phyloP scores from a whole-genome alignment of 2,888 invertebrate species.

The Agrilus biguttatus region DNA sequence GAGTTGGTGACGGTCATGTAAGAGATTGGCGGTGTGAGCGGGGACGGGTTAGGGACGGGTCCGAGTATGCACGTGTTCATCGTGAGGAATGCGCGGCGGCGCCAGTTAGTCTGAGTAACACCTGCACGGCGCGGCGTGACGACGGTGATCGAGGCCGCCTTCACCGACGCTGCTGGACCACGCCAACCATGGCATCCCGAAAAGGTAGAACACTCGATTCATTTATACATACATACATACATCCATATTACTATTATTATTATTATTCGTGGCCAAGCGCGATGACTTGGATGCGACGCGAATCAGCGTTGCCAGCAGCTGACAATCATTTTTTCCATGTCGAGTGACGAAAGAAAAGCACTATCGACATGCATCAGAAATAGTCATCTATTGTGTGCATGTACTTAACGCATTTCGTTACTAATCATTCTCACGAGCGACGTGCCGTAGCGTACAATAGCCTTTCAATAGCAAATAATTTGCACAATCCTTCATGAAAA shows the following conservation, averaged over 20 bases:
- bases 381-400: too few species aligned
- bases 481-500: too few species aligned
- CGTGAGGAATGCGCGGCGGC: conserved; percentile 44
- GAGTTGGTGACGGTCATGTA: too few species aligned
- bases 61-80: conserved; percentile 29
- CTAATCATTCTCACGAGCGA: too few species aligned
- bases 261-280: not conserved
- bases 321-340: not conserved
- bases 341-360: not conserved
- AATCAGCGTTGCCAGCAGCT: conserved; percentile 7
- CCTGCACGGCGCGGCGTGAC: conserved; percentile 35
- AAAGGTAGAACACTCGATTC: conserved; percentile 17
- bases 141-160: not conserved
- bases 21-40: too few species aligned
- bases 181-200: conserved; percentile 17
- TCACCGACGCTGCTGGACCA: conserved; percentile 16
- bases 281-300: not conserved
- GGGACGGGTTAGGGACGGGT: too few species aligned
- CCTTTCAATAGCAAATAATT: too few species aligned
- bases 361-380: too few species aligned
- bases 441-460: too few species aligned
- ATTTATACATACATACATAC: conserved; percentile 5
- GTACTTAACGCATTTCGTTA: too few species aligned
- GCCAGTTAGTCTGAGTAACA: conserved; percentile 50
- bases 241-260: not conserved